Conservation (phyloP, 1,140 invertebrate genomes). For the Acromyrmex heyeri region DNA sequence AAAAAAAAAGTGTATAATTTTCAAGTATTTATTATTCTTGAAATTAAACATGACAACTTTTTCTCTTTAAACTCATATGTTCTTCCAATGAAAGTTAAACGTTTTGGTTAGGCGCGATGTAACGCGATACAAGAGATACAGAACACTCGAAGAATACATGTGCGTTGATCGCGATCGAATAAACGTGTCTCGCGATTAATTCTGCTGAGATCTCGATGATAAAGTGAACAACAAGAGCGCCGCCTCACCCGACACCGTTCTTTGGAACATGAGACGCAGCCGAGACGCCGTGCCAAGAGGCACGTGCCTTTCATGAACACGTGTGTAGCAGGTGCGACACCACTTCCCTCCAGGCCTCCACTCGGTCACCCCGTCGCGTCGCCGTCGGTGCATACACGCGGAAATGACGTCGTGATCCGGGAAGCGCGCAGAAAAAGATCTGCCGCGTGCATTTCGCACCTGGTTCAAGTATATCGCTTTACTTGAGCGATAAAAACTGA, state of each 20-base stretch:
- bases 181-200: conserved; percentile 48
- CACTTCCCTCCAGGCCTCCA: not conserved
- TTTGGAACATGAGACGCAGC: conserved; percentile 53
- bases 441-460: not conserved
- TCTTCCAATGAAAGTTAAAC: not conserved
- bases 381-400: conserved; percentile 6
- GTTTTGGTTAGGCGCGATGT: not conserved
- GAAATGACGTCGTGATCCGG: conserved; percentile 41
- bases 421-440: conserved; percentile 23
- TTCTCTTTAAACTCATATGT: not conserved
- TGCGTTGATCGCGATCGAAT: conserved; percentile 29
- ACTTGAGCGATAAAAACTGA: conserved; percentile 32
- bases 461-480: not conserved
- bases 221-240: conserved; percentile 60
- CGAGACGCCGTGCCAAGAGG: conserved; percentile 52
- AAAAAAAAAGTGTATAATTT: not conserved
- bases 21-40: not conserved
- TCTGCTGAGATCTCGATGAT: conserved; percentile 53
- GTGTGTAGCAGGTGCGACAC: conserved; percentile 53
- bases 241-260: conserved; percentile 61
- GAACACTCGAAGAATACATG: not conserved
- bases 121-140: not conserved
- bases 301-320: conserved; percentile 60
- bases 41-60: not conserved
- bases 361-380: conserved; percentile 13